Evolutionary conservation across 2,797 vertebrate genomes (phyloP), one percentile per base, ranked within the genome.

Genomic region (Sphaeramia orbicularis): DNA sequence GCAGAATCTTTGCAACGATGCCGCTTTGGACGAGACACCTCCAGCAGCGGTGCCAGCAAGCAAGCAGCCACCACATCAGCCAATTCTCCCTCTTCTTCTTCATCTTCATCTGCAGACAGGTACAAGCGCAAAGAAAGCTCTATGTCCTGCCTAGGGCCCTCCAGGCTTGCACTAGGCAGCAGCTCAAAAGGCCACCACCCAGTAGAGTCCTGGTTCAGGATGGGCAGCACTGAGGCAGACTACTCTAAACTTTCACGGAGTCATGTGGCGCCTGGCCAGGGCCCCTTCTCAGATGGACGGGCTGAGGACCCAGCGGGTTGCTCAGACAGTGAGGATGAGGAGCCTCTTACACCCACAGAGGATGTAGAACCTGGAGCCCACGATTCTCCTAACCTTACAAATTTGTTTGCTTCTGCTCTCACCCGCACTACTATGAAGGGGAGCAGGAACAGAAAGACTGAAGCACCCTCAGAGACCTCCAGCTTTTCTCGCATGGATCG

Each of bases 361-460:
- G 93, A 93, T 19, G 62, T 67, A 35, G 92, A 92, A 24, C 71
- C 85, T 0, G 78, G 81, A 57, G 64, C 69, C 56, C 91, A 76
- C 0, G 78, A 87, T 19, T 84, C 88, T 76, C 92, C 89, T 18
- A 90, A 92, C 54, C 97, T 96, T 75, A 99, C 97, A 24, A 99
- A 99, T 78, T 94, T 99, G 82, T 99, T 99, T 86, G 96, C 97
- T 80, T 97, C 97, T 84, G 97, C 97, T 91, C 96, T 99, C 88
- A 97, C 95, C 38, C 88, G 90, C 49, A 89, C 90, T 63, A 77
- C 92, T 1, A 65, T 92, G 61, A 93, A 89, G 24, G 94, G 93
- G 14, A 92, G 94, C 36, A 95, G 94, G 71, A 94, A 91, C 79
- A 82, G 94, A 82, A 94, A 95, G 84, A 48, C 55, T 5, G 91